phyloP scores from a whole-genome alignment of 2,888 invertebrate species.

The Xanthorhoe spadicearia region DNA sequence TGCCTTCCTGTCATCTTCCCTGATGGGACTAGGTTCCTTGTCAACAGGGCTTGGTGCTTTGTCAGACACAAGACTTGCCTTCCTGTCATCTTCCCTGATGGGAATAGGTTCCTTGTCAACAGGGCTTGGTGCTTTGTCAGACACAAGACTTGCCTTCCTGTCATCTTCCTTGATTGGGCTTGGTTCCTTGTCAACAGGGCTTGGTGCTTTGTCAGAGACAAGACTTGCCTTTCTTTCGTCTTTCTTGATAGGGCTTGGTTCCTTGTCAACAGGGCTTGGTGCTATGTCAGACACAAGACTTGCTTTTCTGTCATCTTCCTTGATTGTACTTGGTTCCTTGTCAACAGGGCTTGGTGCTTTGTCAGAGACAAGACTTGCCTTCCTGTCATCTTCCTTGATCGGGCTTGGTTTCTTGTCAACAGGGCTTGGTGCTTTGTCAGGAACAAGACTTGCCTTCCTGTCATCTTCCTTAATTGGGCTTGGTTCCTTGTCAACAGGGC shows the following conservation, averaged over 20 bases:
- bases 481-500: neutral
- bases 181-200: slow-evolving; percentile 20
- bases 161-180: slow-evolving; percentile 21
- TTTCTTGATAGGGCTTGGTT: slow-evolving; percentile 27
- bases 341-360: neutral
- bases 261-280: slow-evolving; percentile 23
- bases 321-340: slow-evolving; percentile 8
- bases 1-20: slow-evolving; percentile 17
- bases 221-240: slow-evolving; percentile 22
- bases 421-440: neutral
- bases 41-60: slow-evolving; percentile 15
- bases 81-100: slow-evolving; percentile 2
- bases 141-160: neutral
- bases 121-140: slow-evolving; percentile 5
- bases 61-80: slow-evolving; percentile 17
- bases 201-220: slow-evolving; percentile 14
- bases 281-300: slow-evolving; percentile 5
- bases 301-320: neutral
- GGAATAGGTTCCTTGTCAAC: slow-evolving; percentile 15
- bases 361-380: neutral
- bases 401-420: neutral
- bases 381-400: neutral
- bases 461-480: neutral
- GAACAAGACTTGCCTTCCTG: neutral
- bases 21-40: slow-evolving; percentile 28